phyloP scores from a whole-genome alignment of 2,113 vertebrate genomes.

The Gasterosteus aculeatus region DNA sequence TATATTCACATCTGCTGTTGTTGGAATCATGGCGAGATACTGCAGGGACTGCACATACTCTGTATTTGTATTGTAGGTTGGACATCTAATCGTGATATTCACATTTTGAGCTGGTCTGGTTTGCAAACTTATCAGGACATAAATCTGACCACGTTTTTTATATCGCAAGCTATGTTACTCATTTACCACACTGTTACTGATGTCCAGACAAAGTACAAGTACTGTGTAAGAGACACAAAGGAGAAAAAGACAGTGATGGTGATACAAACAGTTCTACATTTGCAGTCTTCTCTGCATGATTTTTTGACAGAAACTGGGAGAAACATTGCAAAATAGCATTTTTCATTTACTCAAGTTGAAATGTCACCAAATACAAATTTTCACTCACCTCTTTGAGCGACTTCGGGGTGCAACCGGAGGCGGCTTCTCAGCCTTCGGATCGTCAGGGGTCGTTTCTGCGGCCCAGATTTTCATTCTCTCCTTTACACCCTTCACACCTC shows the following conservation, averaged over 20 bases:
- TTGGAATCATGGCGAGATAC: not conserved
- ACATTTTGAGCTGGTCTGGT: not conserved
- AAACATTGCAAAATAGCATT: not conserved
- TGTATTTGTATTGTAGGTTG: not conserved
- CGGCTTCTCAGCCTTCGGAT: slow-evolving; percentile 35
- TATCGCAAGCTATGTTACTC: not conserved
- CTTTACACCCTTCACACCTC: slow-evolving; percentile 63
- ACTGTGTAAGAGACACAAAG: not conserved
- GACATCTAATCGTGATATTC: not conserved
- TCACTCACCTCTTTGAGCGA: slow-evolving; percentile 60
- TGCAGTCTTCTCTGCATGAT: not conserved
- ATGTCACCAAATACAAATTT: slow-evolving; percentile 18
- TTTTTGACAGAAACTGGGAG: slow-evolving; percentile 4
- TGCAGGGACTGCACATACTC: not conserved
- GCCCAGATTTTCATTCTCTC: slow-evolving; percentile 74
- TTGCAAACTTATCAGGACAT: slow-evolving; percentile 17
- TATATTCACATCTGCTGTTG: not conserved
- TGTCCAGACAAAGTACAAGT: not conserved
- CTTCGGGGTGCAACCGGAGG: slow-evolving; percentile 17
- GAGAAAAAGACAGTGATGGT: not conserved
- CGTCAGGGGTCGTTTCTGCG: slow-evolving; percentile 30
- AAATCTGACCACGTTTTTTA: slow-evolving; percentile 21
- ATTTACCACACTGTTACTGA: slow-evolving; percentile 8
- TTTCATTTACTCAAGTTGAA: slow-evolving; percentile 23
- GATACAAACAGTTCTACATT: slow-evolving; percentile 21